Base-by-base conservation (phyloP, 2,797 vertebrate species). In the Macropodus opercularis region DNA sequence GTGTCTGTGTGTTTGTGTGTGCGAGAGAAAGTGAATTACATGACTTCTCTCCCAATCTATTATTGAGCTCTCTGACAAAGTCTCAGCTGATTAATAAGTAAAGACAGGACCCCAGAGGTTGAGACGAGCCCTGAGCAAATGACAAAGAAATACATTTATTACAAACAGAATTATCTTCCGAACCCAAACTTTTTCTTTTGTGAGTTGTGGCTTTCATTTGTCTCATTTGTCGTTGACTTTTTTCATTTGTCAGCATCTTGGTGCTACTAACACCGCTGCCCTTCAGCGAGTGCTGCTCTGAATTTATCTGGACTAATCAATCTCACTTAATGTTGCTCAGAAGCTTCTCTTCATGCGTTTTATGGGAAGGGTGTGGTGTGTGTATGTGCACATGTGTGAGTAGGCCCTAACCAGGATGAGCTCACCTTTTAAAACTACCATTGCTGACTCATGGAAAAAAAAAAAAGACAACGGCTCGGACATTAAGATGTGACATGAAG, bases 71-170 rank as follows among this genome's bases (percentile, higher is more conserved):
- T 72, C 61, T 64, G 77, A 76, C 63, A 68, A 71, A 79, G 67
- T 75, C 71, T 62, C 49, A 46, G 72, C 68, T 75, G 67, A 84
- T 88, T 74, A 85, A 87, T 85, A 88, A 76, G 71, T 84, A 78
- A 87, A 84, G 75, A 79, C 74, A 75, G 46, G 56, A 72, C 49
- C 70, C 69, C 50, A 52, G 71, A 61, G 76, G 67, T 76, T 58
- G 66, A 71, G 62, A 73, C 26, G 19, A 77, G 68, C 74, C 72
- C 67, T 52, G 53, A 77, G 64, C 61, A 63, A 80, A 77, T 68
- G 56, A 69, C 73, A 72, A 77, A 63, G 49, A 78, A 65, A 77
- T 54, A 23, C 41, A 65, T 65, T 72, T 36, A 75, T 79, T 72
- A 39, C 62, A 65, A 75, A 58, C 47, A 19, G 41, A 78, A 72